Evolutionary conservation across 2,113 vertebrate genomes (phyloP), one percentile per base, ranked within the genome.

Genomic region (Oenanthe melanoleuca): DNA sequence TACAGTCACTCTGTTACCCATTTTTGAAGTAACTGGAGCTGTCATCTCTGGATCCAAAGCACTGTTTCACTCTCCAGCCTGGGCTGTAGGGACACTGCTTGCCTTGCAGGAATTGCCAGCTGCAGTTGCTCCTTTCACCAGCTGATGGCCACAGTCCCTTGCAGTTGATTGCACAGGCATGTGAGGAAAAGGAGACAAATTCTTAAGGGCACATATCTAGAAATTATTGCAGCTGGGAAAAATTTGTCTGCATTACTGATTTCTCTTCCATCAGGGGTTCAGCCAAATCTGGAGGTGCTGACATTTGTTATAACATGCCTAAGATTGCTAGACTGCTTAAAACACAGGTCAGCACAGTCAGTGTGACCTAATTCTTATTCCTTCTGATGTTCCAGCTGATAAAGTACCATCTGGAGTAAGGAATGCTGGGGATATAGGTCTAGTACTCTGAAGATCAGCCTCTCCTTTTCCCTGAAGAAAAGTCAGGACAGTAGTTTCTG

Each of bases 111-210:
- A 26, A 7, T 67, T 44, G 66, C 26, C 53, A 67, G 56, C 15
- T 96, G 96, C 81, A 88, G 65, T 97, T 97, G 80, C 85, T 12
- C 0, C 1, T 88, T 86, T 71, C 38, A 87, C 97, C 98, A 97
- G 94, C 55, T 96, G 97, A 75, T 97, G 98, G 97, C 97, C 38
- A 69, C 73, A 80, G 38, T 47, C 33, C n/a, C 73, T 87, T 85
- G 40, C 2, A 3, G 13, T n/a, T 94, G 45, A 71, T 12, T 93
- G 5, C 34, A 10, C 56, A 63, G 73, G 12, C 44, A 7, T 24
- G 47, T 28, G 56, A 64, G 47, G 42, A 74, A 87, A 91, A 72
- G 21, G 67, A 89, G 60, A 33, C 34, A 52, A 78, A 47, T 84
- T 28, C 33, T 65, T 77, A 7, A 60, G 49, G 78, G 18, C 44